A percentile compares a stretch with the other conserved stretches of the same genome.
Evolutionary conservation across 2,113 vertebrate species (phyloP).

Genomic region (Rafetus swinhoei): DNA sequence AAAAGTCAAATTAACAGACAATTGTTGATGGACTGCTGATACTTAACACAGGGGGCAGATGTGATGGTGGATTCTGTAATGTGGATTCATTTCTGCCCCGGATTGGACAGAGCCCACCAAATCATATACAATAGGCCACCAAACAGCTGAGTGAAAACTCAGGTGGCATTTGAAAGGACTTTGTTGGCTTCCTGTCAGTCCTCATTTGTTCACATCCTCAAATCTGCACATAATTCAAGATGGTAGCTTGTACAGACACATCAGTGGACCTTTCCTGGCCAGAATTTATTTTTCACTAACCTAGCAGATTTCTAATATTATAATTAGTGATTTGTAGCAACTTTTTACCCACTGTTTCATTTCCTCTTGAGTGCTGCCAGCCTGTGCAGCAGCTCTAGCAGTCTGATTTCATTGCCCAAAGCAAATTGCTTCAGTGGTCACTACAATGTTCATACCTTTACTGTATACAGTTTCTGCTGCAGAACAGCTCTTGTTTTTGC

Average conservation of each 20-base stretch:
- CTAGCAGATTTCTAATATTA: not conserved
- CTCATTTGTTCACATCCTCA: not conserved
- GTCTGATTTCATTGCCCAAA: not conserved
- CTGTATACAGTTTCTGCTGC: not conserved
- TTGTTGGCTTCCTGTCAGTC: not conserved
- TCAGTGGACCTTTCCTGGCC: not conserved
- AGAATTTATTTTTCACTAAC: not conserved
- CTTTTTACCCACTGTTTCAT: not conserved
- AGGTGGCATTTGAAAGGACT: not conserved
- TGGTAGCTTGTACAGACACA: not conserved
- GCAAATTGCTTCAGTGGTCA: not conserved
- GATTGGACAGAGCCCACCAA: not conserved
- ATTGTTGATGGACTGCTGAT: not conserved
- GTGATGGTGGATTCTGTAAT: not conserved
- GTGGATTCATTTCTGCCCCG: not conserved
- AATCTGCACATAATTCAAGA: not conserved
- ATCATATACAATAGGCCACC: not conserved
- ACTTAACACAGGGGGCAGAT: not conserved
- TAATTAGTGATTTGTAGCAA: not conserved
- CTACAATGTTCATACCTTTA: not conserved
- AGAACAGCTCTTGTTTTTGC: not conserved
- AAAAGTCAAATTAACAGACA: not conserved
- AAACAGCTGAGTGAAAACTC: not conserved
- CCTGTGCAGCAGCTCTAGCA: not conserved
- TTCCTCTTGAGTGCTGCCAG: not conserved